Base-by-base conservation (phyloP, 2,888 invertebrate genomes). In the Tolmerus cingulatus region DNA sequence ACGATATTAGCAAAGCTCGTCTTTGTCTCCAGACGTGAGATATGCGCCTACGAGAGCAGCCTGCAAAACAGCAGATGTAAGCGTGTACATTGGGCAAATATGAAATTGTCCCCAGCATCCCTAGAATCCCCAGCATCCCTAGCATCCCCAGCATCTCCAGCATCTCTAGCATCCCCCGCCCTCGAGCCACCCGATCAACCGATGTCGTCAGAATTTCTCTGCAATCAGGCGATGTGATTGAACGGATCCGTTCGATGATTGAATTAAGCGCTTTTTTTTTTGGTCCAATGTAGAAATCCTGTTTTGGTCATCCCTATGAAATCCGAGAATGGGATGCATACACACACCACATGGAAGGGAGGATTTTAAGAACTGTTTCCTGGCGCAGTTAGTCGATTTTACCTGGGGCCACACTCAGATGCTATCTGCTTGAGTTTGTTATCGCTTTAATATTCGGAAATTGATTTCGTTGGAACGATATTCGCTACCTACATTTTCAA, bases 251-350 rank as follows among this genome's bases (percentile, higher is more conserved):
- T 85, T 85, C 74, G 82, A 66, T 82, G 66, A 82, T 82, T 82
- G 82, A 82, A 82, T 82, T 82, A 82, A 82, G 82, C 37, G 19
- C 37, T 76, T 82, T 82, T 82, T 82, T 82, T 82, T 82, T 82
- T 55, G 43, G 4, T 43, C 16, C 78, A 40, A 43, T 5, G 23
- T 40, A 43, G 78, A 78, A 78, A 78, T 78, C 46, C 46, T 37
- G 43, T 78, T 76, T 78, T 78, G 46, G 30, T 30, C 37, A n/a
- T 8, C 2, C 40, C 76, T 37, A 37, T 34, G 23, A 8, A 30
- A 12, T 23, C 1, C 9, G 57, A 23, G 23, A 9, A 34, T 34
- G 57, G n/a, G 46, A 51, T 51, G 16, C 46, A 51, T 51, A 9
- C 4, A 14, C 12, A 27, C 1, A 14, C 12, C 27, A 23, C 27